phyloP scores from a whole-genome alignment of 1,140 invertebrate genomes.

The Parapsyche elsis region DNA sequence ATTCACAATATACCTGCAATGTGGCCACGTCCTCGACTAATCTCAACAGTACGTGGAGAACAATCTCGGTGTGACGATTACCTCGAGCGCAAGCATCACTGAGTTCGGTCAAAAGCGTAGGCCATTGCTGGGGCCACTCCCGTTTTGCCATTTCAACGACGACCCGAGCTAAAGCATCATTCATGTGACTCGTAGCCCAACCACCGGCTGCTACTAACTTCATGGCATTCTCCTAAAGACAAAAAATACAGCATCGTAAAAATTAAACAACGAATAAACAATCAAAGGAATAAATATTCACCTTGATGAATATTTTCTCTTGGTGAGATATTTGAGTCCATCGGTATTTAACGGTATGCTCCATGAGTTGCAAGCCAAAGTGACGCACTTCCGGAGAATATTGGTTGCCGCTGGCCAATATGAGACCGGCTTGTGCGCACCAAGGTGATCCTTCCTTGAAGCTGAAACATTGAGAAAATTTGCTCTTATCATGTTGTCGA shows the following conservation, averaged over 20 bases:
- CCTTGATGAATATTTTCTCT: conserved; percentile 90
- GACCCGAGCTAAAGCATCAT: conserved; percentile 87
- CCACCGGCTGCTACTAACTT: conserved; percentile 80
- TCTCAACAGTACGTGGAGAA: conserved; percentile 85
- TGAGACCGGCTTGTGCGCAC: conserved; percentile 86
- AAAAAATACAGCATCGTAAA: background rate
- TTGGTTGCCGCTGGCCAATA: conserved; percentile 77
- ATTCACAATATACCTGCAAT: conserved; percentile 74
- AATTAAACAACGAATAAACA: background rate
- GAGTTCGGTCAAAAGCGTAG: conserved; percentile 82
- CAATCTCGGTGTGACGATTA: conserved; percentile 87
- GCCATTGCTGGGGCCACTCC: conserved; percentile 97
- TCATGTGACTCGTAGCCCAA: conserved; percentile 78
- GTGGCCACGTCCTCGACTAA: conserved; percentile 91
- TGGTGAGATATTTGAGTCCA: conserved; percentile 88
- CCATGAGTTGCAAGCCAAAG: conserved; percentile 90
- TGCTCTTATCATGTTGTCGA: too few relatives aligned
- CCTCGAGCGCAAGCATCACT: conserved; percentile 82
- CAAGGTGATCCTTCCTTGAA: conserved; percentile 88
- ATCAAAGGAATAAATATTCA: background rate
- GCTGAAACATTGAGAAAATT: too few relatives aligned
- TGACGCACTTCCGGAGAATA: conserved; percentile 82
- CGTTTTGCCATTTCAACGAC: conserved; percentile 95
- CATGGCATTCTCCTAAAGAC: conserved; percentile 80
- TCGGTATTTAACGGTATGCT: conserved; percentile 90